Evolutionary conservation across 2,113 vertebrate genomes (phyloP).

Genomic region (Conger conger): DNA sequence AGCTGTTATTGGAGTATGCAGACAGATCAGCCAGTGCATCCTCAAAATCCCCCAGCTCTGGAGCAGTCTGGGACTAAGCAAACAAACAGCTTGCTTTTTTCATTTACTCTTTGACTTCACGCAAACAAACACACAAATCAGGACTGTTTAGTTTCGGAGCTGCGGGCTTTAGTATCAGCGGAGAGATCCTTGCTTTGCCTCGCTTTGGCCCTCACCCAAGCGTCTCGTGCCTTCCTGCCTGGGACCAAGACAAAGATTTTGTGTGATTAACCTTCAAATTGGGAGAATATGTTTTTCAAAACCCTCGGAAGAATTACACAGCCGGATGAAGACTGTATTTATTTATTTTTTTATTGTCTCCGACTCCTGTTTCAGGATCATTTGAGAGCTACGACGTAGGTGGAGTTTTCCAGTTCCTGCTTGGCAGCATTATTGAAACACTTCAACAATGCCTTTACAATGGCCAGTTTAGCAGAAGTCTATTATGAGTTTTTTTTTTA

Average conservation of each 20-base stretch:
- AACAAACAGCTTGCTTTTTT: slow-evolving; percentile 25
- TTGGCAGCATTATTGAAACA: background rate
- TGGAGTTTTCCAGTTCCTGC: slow-evolving; percentile 14
- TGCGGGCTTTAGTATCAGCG: background rate
- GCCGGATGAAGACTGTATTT: background rate
- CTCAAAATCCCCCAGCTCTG: slow-evolving; percentile 35
- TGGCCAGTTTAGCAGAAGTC: slow-evolving; percentile 2
- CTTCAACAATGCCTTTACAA: slow-evolving; percentile 21
- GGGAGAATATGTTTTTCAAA: background rate
- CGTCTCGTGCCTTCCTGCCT: background rate
- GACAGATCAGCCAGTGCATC: slow-evolving; percentile 43
- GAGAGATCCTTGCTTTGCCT: background rate
- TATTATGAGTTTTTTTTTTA: slow-evolving; percentile 20
- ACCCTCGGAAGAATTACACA: background rate
- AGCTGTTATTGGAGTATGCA: slow-evolving; percentile 47
- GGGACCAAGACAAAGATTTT: background rate
- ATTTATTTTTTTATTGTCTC: background rate
- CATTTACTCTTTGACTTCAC: background rate
- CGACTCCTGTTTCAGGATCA: background rate
- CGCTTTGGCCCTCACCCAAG: background rate
- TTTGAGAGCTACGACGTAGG: background rate
- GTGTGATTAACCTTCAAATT: slow-evolving; percentile 4
- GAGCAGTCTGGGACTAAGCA: slow-evolving; percentile 59
- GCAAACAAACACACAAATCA: slow-evolving; percentile 31
- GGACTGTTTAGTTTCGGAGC: slow-evolving; percentile 20